Evolutionary conservation across 2,113 vertebrate genomes (phyloP), one percentile per base, ranked within the genome.

Genomic region (Apus apus): DNA sequence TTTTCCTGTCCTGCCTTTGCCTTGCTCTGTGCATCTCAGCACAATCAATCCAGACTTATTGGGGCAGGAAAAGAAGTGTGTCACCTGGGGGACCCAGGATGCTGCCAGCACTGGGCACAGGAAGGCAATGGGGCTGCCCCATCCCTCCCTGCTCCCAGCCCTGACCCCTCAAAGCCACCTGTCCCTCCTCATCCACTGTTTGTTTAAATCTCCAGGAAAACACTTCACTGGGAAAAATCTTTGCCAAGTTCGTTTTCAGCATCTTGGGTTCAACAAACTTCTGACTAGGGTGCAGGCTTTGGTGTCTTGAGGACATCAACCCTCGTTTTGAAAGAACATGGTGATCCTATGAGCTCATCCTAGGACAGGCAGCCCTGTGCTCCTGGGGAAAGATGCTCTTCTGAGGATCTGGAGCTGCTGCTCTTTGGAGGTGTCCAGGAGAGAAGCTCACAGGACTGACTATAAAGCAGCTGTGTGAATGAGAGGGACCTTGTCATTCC

Each of bases 261-360:
- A 13, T 36, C 76, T 32, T 53, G 66, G 27, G 72, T 80, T 92
- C 76, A 92, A 62, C 40, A 68, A 86, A 86, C 83, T 87, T 48
- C 48, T 48, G 75, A 48, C 16, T 9, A 1, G 4, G 7, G 34
- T 0, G 38, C 0, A 0, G 48, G 61, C 56, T 87, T 71, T 74
- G 78, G 11, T 29, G 26, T 40, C 76, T 58, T 1, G 4, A 62
- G 75, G 71, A 68, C n/a, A 34, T 54, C 54, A 73, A 2, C 67
- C 32, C 53, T 61, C 0, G 0, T 15, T 84, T 51, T 74, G 73
- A 43, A 86, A 68, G 66, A 34, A n/a, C 15, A 1, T 3, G 18
- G 50, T 32, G 85, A 30, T 43, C 61, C 21, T 54, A 29, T 6
- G 81, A 83, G n/a, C 56, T 71, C 36, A 30, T 23, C 43, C 38